Evolutionary conservation across 2,797 vertebrate species (phyloP).

Genomic region (Premnoplex brunnescens): DNA sequence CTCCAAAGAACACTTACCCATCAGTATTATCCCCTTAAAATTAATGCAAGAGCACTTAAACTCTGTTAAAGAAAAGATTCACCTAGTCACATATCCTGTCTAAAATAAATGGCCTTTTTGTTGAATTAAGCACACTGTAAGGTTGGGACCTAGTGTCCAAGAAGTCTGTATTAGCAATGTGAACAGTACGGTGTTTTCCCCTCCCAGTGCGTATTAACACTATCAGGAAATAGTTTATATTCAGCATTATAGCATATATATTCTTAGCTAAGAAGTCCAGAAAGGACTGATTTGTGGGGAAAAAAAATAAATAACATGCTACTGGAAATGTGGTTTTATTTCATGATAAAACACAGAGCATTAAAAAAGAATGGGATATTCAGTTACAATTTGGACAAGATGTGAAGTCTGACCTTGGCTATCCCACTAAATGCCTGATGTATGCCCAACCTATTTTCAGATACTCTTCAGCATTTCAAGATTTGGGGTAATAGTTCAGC

Average conservation of each 20-base stretch:
- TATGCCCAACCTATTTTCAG: not conserved
- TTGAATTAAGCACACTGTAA: not conserved
- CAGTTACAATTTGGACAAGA: not conserved
- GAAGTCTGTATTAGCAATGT: not conserved
- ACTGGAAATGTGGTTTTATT: not conserved
- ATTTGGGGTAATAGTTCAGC: not conserved
- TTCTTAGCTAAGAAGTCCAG: not conserved
- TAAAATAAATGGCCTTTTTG: not conserved
- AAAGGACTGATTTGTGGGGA: not conserved
- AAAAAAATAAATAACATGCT: not conserved
- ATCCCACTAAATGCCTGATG: not conserved
- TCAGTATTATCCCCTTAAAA: not conserved
- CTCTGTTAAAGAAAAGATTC: not conserved
- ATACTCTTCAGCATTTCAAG: not conserved
- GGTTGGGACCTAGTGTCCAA: not conserved
- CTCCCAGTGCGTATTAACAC: not conserved
- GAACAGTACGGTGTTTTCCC: not conserved
- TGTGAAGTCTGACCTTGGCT: not conserved
- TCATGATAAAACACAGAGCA: not conserved
- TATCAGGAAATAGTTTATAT: not conserved
- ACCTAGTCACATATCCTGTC: not conserved
- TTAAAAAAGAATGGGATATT: not conserved
- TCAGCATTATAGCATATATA: not conserved
- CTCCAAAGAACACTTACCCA: not conserved
- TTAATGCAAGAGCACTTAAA: not conserved